These are phyloP conservation scores for Hermetia illucens DNA, from an alignment of 1,140 invertebrate species.

Conservation along the genomic window DNA sequence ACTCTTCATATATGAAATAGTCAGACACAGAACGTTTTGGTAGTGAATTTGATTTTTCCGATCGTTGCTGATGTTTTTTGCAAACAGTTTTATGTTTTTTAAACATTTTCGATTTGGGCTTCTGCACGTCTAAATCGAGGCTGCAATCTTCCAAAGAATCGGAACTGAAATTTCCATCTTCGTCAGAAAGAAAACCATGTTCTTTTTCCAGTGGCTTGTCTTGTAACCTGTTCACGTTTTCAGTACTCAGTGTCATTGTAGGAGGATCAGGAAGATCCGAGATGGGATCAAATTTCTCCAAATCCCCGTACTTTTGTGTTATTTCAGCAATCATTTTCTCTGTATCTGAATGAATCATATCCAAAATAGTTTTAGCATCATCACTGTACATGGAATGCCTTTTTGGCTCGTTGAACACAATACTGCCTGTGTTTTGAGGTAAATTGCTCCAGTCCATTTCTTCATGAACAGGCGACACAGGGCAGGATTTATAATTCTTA, in stretches of 20 bases:
- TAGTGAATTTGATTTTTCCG: constrained; percentile 30
- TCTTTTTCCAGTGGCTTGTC: too few species aligned
- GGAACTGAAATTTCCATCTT: constrained; percentile 56
- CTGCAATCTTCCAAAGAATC: constrained; percentile 59
- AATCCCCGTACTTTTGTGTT: constrained; percentile 42
- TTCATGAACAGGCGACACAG: constrained; percentile 50
- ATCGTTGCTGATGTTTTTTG: constrained; percentile 32
- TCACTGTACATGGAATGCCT: constrained; percentile 31
- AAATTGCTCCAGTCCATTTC: constrained; percentile 46
- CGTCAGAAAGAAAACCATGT: constrained; percentile 17
- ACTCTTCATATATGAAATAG: constrained; percentile 53
- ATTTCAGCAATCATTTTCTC: constrained; percentile 48
- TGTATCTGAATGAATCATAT: constrained; percentile 43
- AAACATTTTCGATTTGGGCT: constrained; percentile 35
- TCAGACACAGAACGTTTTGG: constrained; percentile 54
- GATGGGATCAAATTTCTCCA: too few species aligned
- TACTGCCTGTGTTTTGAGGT: constrained; percentile 11
- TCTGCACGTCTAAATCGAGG: constrained; percentile 38
- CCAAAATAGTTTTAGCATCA: constrained; percentile 40
- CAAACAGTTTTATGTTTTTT: constrained; percentile 24
- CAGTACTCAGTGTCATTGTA: too few species aligned
- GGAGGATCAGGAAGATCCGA: too few species aligned
- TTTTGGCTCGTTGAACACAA: constrained; percentile 18
- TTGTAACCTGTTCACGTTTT: too few species aligned
- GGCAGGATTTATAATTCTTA: constrained; percentile 51